Percentiles rank a stretch among this genome's conserved stretches.
These are phyloP conservation scores for Nasonia vitripennis DNA, from an alignment of 1,140 invertebrate species.

Conservation along the genomic window DNA sequence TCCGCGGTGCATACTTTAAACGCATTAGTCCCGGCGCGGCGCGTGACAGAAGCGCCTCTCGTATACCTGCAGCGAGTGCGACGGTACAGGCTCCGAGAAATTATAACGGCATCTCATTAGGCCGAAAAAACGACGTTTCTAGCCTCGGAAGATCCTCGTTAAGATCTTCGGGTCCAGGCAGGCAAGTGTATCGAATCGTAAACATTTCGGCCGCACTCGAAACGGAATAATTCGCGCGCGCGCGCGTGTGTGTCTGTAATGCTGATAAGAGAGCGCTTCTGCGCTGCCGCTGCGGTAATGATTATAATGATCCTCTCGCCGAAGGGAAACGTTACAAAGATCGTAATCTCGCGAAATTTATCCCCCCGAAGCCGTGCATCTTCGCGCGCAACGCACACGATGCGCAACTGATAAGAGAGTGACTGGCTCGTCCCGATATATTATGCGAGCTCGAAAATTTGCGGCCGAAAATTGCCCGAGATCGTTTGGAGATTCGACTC, in stretches of 20 bases:
- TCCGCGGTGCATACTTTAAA: conserved; percentile 54
- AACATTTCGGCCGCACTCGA: conserved; percentile 1
- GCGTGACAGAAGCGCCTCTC: conserved; percentile 60
- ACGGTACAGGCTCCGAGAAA: not conserved
- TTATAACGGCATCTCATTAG: conserved; percentile 16
- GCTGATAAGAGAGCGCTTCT: conserved; percentile 18
- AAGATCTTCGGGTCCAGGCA: not conserved
- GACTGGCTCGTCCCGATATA: not conserved
- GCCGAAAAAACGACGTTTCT: not conserved
- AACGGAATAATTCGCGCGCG: conserved; percentile 12
- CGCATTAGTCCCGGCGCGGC: conserved; percentile 66
- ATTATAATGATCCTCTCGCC: conserved; percentile 50
- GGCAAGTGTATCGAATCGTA: not conserved
- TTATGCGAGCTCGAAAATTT: conserved; percentile 2
- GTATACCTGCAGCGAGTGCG: not conserved
- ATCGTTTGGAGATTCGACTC: not conserved
- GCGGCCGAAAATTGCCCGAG: not conserved
- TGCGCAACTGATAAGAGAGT: conserved; percentile 16
- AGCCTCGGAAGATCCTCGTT: not conserved
- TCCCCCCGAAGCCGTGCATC: conserved; percentile 25
- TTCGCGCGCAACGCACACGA: not conserved
- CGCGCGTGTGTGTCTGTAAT: conserved; percentile 52
- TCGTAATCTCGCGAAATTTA: conserved; percentile 54
- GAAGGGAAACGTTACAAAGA: conserved; percentile 15
- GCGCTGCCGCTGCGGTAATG: conserved; percentile 21